Conservation (phyloP, 2,888 invertebrate genomes). For the Embidobia sp. region DNA sequence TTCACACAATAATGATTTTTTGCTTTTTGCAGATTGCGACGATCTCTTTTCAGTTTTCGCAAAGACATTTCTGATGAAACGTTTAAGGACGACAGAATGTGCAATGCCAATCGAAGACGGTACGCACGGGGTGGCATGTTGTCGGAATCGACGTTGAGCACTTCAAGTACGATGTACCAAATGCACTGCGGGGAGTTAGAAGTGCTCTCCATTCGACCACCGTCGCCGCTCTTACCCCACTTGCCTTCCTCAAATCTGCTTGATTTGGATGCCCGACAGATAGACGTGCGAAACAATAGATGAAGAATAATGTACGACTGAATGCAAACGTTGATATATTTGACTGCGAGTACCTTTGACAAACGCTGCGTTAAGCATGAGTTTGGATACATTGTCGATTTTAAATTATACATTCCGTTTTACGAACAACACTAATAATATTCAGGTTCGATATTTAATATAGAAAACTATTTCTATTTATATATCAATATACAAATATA, state of each 20-base stretch:
- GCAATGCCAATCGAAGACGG: conserved; percentile 67
- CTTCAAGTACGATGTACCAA: conserved; percentile 79
- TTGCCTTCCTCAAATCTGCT: conserved; percentile 69
- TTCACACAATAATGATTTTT: too few species aligned
- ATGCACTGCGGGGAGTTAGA: conserved; percentile 79
- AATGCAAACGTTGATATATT: too few species aligned
- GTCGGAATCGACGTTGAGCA: conserved; percentile 79
- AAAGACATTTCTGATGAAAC: conserved; percentile 67
- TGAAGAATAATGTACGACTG: conserved; percentile 66
- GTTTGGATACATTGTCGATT: conserved; percentile 67
- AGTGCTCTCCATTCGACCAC: conserved; percentile 71
- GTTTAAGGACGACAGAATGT: conserved; percentile 67
- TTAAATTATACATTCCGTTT: conserved; percentile 41
- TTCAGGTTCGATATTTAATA: conserved; percentile 54
- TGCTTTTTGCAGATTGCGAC: conserved; percentile 68
- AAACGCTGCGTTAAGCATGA: conserved; percentile 15
- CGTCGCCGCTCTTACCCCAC: conserved; percentile 69
- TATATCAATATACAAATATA: conserved; percentile 19
- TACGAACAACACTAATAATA: conserved; percentile 32
- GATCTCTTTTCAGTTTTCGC: conserved; percentile 68
- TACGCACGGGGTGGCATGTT: conserved; percentile 72
- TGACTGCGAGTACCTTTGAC: conserved; percentile 49
- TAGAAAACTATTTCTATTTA: conserved; percentile 45
- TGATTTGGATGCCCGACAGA: conserved; percentile 69
- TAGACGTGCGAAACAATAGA: conserved; percentile 64